Base-by-base conservation (phyloP, 30 jellyfish, hydroid and myxozoan genomes). In the Cassiopea andromeda region DNA sequence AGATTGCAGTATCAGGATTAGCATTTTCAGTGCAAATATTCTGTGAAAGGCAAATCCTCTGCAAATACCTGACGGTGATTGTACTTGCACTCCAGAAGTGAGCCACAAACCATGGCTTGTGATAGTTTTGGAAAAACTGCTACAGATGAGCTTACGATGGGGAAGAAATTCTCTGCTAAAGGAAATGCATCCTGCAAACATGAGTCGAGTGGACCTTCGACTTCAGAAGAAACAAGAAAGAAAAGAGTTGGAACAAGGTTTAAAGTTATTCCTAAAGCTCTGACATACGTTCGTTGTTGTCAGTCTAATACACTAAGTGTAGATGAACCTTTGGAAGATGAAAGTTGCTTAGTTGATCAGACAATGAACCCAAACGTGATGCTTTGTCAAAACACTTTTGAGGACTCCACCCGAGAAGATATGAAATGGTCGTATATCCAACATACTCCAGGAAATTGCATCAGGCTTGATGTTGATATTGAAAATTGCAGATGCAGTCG, bases 401-500 rank as follows among this genome's bases (percentile, higher is more conserved):
- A 70, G 27, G 38, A 27, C 12, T 27, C 50, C 14, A 3, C 1
- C 4, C 12, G 17, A 70, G 54, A 18, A 18, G 54, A 70, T 38
- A 70, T n/a, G 79, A 70, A 19, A 70, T 38, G 4, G 27, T n/a
- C 5, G 5, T 70, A 6, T 7, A 18, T 12, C 16, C 7, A 43
- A 19, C 7, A 19, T 43, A 54, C 6, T 12, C 54, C 54, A 14
- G 3, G 10, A 16, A 12, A 19, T 1, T 7, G 27, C 79, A 16
- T 6, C 0, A 66, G 7, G 15, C 49, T 2, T 5, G 49, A 43
- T 27, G 50, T 48, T 1, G 74, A 48, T 1, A 48, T 17, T 48
- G 15, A 57, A 1, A 77, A 69, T 27, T 77, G 86, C 86, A 77
- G 57, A 7, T 48, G 86, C 50, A 77, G n/a, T 15, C 86, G 74